Conservation (phyloP, 2,797 vertebrate genomes). For the Clarias fuscus region DNA sequence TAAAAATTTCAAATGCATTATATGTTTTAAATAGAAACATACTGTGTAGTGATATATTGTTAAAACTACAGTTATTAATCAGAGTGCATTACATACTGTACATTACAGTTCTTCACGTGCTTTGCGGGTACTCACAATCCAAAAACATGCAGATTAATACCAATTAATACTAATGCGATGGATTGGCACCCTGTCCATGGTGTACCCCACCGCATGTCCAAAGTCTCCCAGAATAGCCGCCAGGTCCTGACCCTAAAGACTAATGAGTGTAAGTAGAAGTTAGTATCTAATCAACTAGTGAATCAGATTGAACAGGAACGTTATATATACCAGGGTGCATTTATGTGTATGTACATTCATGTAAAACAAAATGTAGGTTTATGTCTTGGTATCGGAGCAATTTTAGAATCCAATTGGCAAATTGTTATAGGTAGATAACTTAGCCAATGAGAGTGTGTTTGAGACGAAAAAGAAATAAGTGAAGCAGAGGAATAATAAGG, state of each 20-base stretch:
- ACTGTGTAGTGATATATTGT: not conserved
- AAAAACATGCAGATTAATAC: too few species aligned
- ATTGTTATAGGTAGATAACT: not conserved
- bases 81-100: not conserved
- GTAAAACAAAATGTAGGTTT: too few species aligned
- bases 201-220: too few species aligned
- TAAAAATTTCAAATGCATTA: not conserved
- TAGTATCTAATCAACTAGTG: not conserved
- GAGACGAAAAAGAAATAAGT: conserved; percentile 61
- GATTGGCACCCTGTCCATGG: too few species aligned
- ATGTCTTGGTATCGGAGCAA: too few species aligned
- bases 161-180: too few species aligned
- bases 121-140: too few species aligned
- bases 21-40: not conserved
- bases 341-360: not conserved
- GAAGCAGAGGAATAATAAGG: conserved; percentile 60
- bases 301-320: not conserved
- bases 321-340: not conserved
- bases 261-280: not conserved
- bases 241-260: too few species aligned
- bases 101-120: too few species aligned
- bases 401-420: too few species aligned
- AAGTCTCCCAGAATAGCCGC: too few species aligned
- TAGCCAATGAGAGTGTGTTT: conserved; percentile 31
- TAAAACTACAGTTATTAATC: not conserved